These are phyloP conservation scores for Drosophila stalkeri DNA, from an alignment of 2,888 invertebrate species.

Conservation along the genomic window DNA sequence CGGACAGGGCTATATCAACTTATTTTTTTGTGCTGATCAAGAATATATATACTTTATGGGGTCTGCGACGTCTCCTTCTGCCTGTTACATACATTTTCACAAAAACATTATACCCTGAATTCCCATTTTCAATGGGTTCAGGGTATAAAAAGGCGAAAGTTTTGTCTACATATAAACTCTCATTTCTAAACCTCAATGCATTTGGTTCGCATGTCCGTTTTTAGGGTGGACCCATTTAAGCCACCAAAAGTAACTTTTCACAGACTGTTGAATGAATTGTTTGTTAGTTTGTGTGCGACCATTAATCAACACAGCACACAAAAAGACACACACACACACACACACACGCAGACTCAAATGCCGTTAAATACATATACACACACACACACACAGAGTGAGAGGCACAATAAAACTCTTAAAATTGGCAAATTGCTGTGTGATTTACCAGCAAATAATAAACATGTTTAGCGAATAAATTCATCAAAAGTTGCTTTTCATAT, in stretches of 20 bases:
- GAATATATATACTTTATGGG: too few relatives aligned
- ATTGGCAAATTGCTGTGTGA: conserved; percentile 82
- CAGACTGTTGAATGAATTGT: conserved; percentile 54
- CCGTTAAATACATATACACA: conserved; percentile 35
- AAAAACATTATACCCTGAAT: too few relatives aligned
- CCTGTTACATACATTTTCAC: too few relatives aligned
- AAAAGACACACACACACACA: conserved; percentile 31
- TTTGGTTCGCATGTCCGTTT: not conserved
- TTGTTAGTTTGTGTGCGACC: conserved; percentile 62
- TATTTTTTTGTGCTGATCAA: too few relatives aligned
- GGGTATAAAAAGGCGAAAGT: not conserved
- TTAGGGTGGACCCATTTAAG: conserved; percentile 17
- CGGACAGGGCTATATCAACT: too few relatives aligned
- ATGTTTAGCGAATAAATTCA: conserved; percentile 82
- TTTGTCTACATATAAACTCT: not conserved
- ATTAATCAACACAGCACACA: conserved; percentile 73
- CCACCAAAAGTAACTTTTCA: conserved; percentile 37
- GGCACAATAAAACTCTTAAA: conserved; percentile 56
- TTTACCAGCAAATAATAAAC: conserved; percentile 82
- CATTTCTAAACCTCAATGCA: not conserved
- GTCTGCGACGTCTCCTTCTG: too few relatives aligned
- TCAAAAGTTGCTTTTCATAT: conserved; percentile 74
- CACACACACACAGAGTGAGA: not conserved
- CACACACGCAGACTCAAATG: conserved; percentile 12
- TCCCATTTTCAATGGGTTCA: too few relatives aligned